Percentiles rank a stretch among this genome's conserved stretches.
Evolutionary conservation across 2,113 vertebrate genomes (phyloP).

Genomic region (Cynoglossus semilaevis): DNA sequence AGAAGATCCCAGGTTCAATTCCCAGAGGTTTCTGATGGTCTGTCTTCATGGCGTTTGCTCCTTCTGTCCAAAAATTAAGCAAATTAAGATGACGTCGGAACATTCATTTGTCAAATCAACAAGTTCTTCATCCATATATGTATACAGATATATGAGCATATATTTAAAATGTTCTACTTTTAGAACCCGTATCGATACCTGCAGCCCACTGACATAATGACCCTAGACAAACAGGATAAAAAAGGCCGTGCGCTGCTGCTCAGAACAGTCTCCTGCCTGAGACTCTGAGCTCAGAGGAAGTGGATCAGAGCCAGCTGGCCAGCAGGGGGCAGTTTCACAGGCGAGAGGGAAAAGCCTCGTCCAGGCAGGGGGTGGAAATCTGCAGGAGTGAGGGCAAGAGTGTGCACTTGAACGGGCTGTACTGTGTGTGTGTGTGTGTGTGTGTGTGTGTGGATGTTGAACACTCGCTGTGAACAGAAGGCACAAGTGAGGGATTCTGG

Average conservation of each 20-base stretch:
- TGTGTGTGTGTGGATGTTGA: slow-evolving; percentile 15
- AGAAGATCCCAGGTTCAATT: too few species aligned
- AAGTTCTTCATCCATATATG: too few species aligned
- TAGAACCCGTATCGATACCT: background rate
- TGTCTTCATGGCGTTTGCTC: too few species aligned
- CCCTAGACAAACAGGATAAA: slow-evolving; percentile 13
- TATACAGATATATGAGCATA: too few species aligned
- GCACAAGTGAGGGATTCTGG: slow-evolving; percentile 54
- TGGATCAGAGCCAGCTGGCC: slow-evolving; percentile 49
- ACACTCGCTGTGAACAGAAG: slow-evolving; percentile 62
- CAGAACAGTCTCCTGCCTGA: slow-evolving; percentile 35
- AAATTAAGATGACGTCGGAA: too few species aligned
- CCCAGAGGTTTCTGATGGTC: too few species aligned
- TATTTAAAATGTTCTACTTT: background rate
- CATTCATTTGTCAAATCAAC: too few species aligned
- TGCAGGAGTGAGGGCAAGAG: slow-evolving; percentile 15
- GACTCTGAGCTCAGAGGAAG: slow-evolving; percentile 48
- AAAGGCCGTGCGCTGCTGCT: slow-evolving; percentile 11
- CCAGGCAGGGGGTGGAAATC: slow-evolving; percentile 53
- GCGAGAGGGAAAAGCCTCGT: slow-evolving; percentile 52
- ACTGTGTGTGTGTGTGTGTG: slow-evolving; percentile 14
- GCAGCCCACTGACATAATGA: slow-evolving; percentile 19
- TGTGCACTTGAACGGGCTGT: slow-evolving; percentile 13
- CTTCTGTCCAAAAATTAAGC: too few species aligned
- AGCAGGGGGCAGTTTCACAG: slow-evolving; percentile 46